Evolutionary conservation across 2,888 invertebrate genomes (phyloP).

Genomic region (Therioaphis trifolii): DNA sequence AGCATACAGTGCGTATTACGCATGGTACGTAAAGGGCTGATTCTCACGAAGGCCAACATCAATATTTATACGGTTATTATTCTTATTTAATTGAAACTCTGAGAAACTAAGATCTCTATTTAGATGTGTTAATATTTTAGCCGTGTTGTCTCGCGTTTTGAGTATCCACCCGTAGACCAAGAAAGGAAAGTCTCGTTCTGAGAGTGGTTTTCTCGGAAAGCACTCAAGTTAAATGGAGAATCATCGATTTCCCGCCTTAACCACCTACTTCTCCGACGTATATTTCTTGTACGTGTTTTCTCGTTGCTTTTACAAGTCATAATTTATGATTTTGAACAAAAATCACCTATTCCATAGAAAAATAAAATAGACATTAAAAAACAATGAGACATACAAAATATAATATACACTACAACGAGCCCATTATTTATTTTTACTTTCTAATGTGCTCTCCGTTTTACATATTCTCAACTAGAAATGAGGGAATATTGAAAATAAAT

Average conservation of each 20-base stretch:
- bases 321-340: not conserved
- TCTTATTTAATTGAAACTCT: slow-evolving; percentile 22
- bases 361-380: not conserved
- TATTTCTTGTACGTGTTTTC: not conserved
- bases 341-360: slow-evolving; percentile 5
- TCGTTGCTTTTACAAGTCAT: slow-evolving; percentile 4
- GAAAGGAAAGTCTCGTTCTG: not conserved
- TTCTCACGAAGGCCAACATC: not conserved
- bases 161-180: not conserved
- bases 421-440: not conserved
- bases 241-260: slow-evolving; percentile 4
- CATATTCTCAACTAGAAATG: slow-evolving; percentile 5
- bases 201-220: slow-evolving; percentile 5
- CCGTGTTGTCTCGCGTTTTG: slow-evolving; percentile 4
- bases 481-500: not conserved
- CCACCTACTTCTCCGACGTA: not conserved
- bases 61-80: slow-evolving; percentile 24
- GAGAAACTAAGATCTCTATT: not conserved
- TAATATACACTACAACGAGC: not conserved
- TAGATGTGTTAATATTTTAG: slow-evolving; percentile 30
- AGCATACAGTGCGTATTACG: no score
- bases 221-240: slow-evolving; percentile 49
- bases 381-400: not conserved
- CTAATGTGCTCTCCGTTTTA: slow-evolving; percentile 8
- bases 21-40: not conserved